Evolutionary conservation across 2,113 vertebrate genomes (phyloP), one percentile per base, ranked within the genome.

Genomic region (Phrynosoma blainvillii): DNA sequence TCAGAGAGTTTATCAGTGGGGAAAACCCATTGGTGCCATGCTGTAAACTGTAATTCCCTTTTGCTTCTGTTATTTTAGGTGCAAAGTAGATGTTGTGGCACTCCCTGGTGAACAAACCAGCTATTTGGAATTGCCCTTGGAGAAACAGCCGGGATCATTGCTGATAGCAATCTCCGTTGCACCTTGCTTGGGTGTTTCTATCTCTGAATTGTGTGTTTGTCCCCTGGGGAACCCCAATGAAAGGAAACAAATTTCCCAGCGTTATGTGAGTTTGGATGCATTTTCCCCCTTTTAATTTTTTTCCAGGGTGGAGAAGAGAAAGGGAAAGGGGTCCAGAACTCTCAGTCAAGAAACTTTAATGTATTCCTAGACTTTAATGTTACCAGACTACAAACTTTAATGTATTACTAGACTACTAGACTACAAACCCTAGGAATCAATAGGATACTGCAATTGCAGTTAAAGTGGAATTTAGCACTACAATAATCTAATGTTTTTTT

Each of bases 141-240:
- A 93, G 87, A 97, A 94, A 84, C 95, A 95, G 91, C 95, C 90
- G 47, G 99, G 98, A 75, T 96, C 93, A 0, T 95, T 99, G 85
- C 94, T 98, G 23, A 93, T 99, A 94, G 84, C 98, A 93, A 92
- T 99, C 91, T 97, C 96, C 20, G 95, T 97, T 7, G 96, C 92
- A 12, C 97, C 98, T 1, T 98, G 98, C 86, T 89, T 95, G 1
- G 98, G 98, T 10, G 98, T 98, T 70, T 98, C 98, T 2, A 92
- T 99, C 92, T 97, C 97, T 21, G 98, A 99, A 87, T 92, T 98
- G 5, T 97, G 97, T 25, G 93, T 96, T 27, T 97, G 98, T 91
- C 96, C 96, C 21, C 92, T 99, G 89, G 97, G 96, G 68, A 98
- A 98, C 83, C 90, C 96, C 56, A 93, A 74, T 0, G 98, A 98